phyloP scores from a whole-genome alignment of 2,888 invertebrate genomes.

The Hydrotaea diabolus region DNA sequence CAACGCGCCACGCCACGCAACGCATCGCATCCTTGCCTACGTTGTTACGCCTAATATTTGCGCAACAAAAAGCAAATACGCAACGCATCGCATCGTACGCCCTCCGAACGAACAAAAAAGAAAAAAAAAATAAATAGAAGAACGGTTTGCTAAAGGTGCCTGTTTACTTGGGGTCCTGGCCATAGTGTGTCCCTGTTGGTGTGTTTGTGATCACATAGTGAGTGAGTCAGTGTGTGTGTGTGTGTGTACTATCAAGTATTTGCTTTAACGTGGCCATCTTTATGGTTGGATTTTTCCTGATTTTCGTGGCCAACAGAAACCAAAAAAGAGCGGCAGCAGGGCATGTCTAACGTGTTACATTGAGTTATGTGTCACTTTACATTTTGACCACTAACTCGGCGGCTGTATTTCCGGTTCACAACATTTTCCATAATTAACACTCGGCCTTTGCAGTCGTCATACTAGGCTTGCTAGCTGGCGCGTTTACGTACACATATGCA shows the following conservation, averaged over 20 bases:
- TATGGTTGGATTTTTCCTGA: constrained; percentile 64
- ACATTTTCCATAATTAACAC: constrained; percentile 69
- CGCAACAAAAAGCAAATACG: no score
- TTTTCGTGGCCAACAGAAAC: constrained; percentile 65
- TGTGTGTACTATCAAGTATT: constrained; percentile 37
- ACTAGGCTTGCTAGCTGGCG: background rate
- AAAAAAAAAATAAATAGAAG: background rate
- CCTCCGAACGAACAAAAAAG: background rate
- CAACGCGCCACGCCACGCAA: constrained; percentile 24
- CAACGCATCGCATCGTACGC: constrained; percentile 28
- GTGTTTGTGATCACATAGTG: constrained; percentile 52
- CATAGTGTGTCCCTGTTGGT: constrained; percentile 35
- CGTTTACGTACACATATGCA: background rate
- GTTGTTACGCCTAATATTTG: constrained; percentile 9
- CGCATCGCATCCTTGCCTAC: background rate
- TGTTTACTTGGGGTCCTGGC: background rate
- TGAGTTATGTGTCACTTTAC: constrained; percentile 76
- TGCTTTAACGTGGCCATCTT: constrained; percentile 65
- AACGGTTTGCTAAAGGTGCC: background rate
- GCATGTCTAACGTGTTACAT: constrained; percentile 41
- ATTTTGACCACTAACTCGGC: constrained; percentile 80
- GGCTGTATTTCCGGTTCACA: constrained; percentile 78
- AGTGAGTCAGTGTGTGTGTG: constrained; percentile 52
- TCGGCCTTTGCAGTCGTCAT: constrained; percentile 35
- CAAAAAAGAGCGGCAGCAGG: background rate